Base-by-base conservation (phyloP, 2,888 invertebrate genomes). In the Saturnia pavonia region DNA sequence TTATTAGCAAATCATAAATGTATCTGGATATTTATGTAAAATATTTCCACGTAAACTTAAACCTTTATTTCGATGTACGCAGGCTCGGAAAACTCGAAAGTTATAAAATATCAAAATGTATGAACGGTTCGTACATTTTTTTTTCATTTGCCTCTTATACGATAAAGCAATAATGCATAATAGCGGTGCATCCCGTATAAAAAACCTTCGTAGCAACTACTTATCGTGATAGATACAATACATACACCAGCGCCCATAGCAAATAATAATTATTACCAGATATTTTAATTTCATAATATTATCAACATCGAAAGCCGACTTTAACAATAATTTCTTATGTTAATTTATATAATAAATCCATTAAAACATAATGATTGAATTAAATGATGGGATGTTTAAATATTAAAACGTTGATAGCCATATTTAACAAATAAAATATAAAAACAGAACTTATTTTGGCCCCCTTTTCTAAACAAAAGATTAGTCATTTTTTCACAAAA, bases 301-400 rank as follows among this genome's bases (percentile, higher is more conserved):
- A 80, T 74, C 71, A 75, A 81, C 80, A 81, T 77, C 77, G 72
- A 81, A 81, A 81, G 81, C 81, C 69, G 74, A 77, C 42, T 74
- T 77, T 57, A 76, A 74, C 75, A 78, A 73, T 77, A 78, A 76
- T 75, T 73, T 75, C 69, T 74, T 71, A 73, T 73, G 68, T 48
- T 65, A 70, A 16, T 63, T 71, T 45, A 65, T 69, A 72, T 43
- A 42, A 68, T 65, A 65, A 68, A 68, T 6, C 25, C 48, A 60
- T 40, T 48, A 60, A 68, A 65, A 34, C 45, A 42, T 51, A 54
- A 65, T 48, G 51, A 67, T 65, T 25, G 68, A 48, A 67, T 65
- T 25, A 71, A 48, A 34, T 63, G 65, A 68, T 34, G 54, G 67
- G 42, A 25, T 48, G 48, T 34, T 68, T 42, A 68, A 71, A 42